Base-by-base conservation (phyloP, 1,140 invertebrate genomes). In the Drosophila sp. region DNA sequence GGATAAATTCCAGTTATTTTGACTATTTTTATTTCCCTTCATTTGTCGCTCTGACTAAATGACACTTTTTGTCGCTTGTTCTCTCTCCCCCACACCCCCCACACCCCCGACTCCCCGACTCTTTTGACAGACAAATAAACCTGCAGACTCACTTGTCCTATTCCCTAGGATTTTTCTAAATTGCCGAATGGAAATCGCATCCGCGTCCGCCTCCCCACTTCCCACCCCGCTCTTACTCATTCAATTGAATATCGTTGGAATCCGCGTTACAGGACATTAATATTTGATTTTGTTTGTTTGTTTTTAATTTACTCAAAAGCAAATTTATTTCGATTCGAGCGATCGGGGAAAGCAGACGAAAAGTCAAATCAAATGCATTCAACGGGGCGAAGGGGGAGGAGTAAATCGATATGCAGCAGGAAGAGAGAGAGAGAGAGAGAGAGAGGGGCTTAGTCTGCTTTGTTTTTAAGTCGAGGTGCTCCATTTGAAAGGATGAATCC, bases 281-380 rank as follows among this genome's bases (percentile, higher is more conserved):
- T 87, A 80, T 87, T 87, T 87, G 84, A 87, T 66, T 82, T 87
- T 68, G 70, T 66, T 58, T 87, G 83, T 86, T 86, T 86, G 83
- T 83, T 87, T 87, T 87, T 87, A 82, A 87, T 87, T 83, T 87
- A 61, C 76, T 77, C 70, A 27, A 83, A 74, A 72, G 79, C 79
- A 74, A 83, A 83, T 87, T 70, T 87, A 71, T 74, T 70, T 74
- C 76, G 79, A 79, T 60, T 66, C 60, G 68, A 69, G 23, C 44
- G 8, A 50, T 50, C 23, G 56, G 56, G 30, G 23, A 58, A 32
- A 54, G 29, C 54, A 65, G 66, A 66, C 54, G n/a, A 67, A 54
- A 66, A 64, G 55, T 60, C 41, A 64, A 17, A 29, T 60, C 32
- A 50, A 50, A 50, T 50, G 44, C 44, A 50, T 50, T 50, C 23